A percentile compares a stretch with the other conserved stretches of the same genome.
Conservation (phyloP, 2,888 invertebrate genomes). For the Agriotes lineatus region DNA sequence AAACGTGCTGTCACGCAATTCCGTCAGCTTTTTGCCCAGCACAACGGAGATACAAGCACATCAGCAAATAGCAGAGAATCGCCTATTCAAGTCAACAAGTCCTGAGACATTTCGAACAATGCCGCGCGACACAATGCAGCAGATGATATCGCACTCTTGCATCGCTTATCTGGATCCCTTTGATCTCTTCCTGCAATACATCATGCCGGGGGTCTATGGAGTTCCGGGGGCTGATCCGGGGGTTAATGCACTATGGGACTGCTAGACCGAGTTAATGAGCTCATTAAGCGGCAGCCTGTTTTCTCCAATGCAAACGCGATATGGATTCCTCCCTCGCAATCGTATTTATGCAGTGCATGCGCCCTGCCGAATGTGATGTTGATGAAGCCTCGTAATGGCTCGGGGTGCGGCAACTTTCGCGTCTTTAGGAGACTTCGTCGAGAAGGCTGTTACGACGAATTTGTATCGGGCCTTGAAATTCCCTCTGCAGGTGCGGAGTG, state of each 20-base stretch:
- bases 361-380: conserved; percentile 32
- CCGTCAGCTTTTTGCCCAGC: conserved; percentile 26
- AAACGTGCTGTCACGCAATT: conserved; percentile 29
- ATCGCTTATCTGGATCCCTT: conserved; percentile 37
- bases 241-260: conserved; percentile 39
- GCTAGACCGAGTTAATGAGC: conserved; percentile 43
- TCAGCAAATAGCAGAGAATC: conserved; percentile 31
- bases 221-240: conserved; percentile 33
- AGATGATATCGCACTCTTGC: conserved; percentile 34
- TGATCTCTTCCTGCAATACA: conserved; percentile 40
- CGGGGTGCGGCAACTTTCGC: too few species aligned
- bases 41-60: conserved; percentile 23
- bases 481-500: too few species aligned
- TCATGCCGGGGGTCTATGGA: conserved; percentile 31
- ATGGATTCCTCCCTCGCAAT: conserved; percentile 32
- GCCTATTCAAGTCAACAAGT: conserved; percentile 29
- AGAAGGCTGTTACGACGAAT: too few species aligned
- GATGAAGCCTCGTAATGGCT: conserved; percentile 24
- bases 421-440: too few species aligned
- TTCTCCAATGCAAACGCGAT: conserved; percentile 37
- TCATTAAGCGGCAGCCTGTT: conserved; percentile 39
- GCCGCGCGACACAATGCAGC: conserved; percentile 30
- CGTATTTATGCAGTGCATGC: conserved; percentile 35
- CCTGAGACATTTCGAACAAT: conserved; percentile 32
- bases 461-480: too few species aligned